Conservation (phyloP, 2,888 invertebrate genomes). For the Drosophila hamatofila region DNA sequence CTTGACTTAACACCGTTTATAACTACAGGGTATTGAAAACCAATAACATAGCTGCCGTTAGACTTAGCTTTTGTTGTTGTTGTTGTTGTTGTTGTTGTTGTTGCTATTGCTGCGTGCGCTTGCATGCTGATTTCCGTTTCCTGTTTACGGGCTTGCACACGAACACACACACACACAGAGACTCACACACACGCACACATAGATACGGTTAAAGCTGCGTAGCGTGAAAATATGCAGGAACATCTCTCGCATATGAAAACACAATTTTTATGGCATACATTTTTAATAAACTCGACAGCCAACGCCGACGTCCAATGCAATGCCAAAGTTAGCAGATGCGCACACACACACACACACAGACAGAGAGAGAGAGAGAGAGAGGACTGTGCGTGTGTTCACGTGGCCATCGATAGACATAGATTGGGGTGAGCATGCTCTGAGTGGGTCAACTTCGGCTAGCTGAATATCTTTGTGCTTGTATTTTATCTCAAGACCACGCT, state of each 20-base stretch:
- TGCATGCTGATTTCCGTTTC: slow-evolving; percentile 70
- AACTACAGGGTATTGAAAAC: slow-evolving; percentile 22
- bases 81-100: slow-evolving; percentile 14
- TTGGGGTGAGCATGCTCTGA: slow-evolving; percentile 40
- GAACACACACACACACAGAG: slow-evolving; percentile 31
- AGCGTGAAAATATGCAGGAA: slow-evolving; percentile 62
- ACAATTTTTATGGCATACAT: slow-evolving; percentile 69
- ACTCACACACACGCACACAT: slow-evolving; percentile 10
- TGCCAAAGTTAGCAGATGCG: slow-evolving; percentile 40
- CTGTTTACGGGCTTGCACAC: slow-evolving; percentile 59
- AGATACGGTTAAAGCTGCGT: slow-evolving; percentile 31
- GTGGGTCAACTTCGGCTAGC: slow-evolving; percentile 47
- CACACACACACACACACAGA: slow-evolving; percentile 20
- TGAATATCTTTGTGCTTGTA: slow-evolving; percentile 10
- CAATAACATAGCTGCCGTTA: slow-evolving; percentile 26
- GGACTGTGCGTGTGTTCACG: slow-evolving; percentile 22
- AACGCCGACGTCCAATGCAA: slow-evolving; percentile 35
- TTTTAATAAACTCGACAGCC: slow-evolving; percentile 67
- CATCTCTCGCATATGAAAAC: slow-evolving; percentile 68
- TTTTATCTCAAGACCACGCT: slow-evolving; percentile 8
- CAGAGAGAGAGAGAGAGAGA: not conserved
- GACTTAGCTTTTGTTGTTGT: slow-evolving; percentile 6
- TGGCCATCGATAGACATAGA: slow-evolving; percentile 57
- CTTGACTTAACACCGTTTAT: slow-evolving; percentile 1
- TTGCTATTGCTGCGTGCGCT: slow-evolving; percentile 48